phyloP scores from a whole-genome alignment of 2,888 invertebrate genomes.

The Stomorhina lunata region DNA sequence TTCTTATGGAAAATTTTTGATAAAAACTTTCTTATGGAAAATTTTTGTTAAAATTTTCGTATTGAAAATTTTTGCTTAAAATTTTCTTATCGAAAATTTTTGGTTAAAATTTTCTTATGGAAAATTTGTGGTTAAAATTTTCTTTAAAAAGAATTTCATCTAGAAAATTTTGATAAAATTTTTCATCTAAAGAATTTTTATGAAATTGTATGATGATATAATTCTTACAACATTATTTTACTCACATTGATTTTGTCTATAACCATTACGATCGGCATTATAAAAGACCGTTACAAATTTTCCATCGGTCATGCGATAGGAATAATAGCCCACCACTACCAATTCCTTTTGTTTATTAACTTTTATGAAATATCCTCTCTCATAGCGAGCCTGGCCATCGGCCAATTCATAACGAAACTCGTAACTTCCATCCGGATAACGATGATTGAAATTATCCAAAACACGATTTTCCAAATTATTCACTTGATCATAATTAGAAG shows the following conservation, averaged over 20 bases:
- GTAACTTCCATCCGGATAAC: conserved; percentile 77
- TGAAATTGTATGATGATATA: no score
- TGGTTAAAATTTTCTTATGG: no score
- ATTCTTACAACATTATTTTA: no score
- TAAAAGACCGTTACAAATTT: conserved; percentile 77
- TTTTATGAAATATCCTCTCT: conserved; percentile 75
- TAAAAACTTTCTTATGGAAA: no score
- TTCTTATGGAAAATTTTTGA: no score
- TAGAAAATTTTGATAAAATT: not conserved
- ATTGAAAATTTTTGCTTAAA: no score
- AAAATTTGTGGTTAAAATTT: no score
- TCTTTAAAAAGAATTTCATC: no score
- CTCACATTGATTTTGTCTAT: conserved; percentile 77
- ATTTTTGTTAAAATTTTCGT: no score
- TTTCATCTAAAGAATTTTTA: no score
- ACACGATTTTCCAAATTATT: conserved; percentile 54
- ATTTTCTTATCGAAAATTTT: no score
- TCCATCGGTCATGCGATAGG: conserved; percentile 74
- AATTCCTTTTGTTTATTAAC: conserved; percentile 73
- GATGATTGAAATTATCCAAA: conserved; percentile 74
- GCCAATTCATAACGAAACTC: conserved; percentile 76
- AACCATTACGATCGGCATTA: conserved; percentile 77
- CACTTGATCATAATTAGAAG: conserved; percentile 5
- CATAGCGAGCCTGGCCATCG: conserved; percentile 77
- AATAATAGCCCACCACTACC: conserved; percentile 77